These are phyloP conservation scores for Pemphigus obesinymphae DNA, from an alignment of 1,140 invertebrate genomes.

Conservation along the genomic window DNA sequence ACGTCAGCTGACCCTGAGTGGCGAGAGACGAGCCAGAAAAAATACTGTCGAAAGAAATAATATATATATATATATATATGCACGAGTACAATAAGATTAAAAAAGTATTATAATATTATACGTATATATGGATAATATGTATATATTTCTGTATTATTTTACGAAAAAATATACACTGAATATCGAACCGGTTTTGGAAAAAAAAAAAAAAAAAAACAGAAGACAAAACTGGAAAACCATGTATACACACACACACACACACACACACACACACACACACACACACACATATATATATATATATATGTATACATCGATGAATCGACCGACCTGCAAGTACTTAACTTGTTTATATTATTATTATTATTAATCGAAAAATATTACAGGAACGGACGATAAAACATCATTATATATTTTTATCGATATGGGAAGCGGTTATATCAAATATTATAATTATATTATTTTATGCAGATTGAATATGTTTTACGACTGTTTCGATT, in stretches of 20 bases:
- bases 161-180: neutral
- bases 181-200: neutral
- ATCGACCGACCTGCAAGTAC: neutral
- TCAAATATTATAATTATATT: neutral
- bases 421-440: neutral
- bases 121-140: neutral
- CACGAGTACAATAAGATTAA: neutral
- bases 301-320: too few relatives aligned
- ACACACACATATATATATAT: too few relatives aligned
- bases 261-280: too few relatives aligned
- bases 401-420: too few relatives aligned
- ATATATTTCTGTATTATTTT: slow-evolving; percentile 1
- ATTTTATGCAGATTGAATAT: neutral
- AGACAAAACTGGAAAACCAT: slow-evolving; percentile 22
- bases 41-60: neutral
- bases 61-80: neutral
- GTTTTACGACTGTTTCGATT: neutral
- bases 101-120: neutral
- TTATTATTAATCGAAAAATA: neutral
- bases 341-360: neutral
- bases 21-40: too few relatives aligned
- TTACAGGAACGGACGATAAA: neutral
- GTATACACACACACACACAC: too few relatives aligned
- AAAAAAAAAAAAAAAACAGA: slow-evolving; percentile 18
- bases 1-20: neutral